Conservation (phyloP, 1,140 invertebrate species). For the Bilobella aurantiaca region DNA sequence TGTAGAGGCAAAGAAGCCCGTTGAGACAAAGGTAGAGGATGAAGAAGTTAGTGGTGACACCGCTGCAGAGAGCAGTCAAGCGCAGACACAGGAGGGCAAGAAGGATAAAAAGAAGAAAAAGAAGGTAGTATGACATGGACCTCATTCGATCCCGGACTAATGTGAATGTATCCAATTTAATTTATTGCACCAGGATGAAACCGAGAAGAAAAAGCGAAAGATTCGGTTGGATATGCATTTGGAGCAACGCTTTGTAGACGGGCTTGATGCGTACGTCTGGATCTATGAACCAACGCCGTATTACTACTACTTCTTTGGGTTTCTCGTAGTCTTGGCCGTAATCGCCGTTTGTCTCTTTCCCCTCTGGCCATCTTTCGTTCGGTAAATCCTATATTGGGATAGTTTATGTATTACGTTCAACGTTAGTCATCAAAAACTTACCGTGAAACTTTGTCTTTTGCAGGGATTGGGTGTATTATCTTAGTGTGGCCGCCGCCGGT, state of each 20-base stretch:
- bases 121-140: background rate
- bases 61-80: slow-evolving; percentile 46
- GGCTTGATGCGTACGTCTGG: slow-evolving; percentile 95
- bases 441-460: slow-evolving; percentile 25
- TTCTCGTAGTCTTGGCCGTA: slow-evolving; percentile 78
- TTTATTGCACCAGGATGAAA: slow-evolving; percentile 34
- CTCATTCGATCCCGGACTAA: too few relatives aligned
- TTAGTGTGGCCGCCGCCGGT: slow-evolving; percentile 84
- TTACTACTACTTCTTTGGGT: slow-evolving; percentile 91
- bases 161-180: background rate
- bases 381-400: slow-evolving; percentile 43
- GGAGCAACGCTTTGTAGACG: slow-evolving; percentile 86
- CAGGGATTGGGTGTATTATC: slow-evolving; percentile 88
- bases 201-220: slow-evolving; percentile 49
- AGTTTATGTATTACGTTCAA: slow-evolving; percentile 3
- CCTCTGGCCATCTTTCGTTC: slow-evolving; percentile 86
- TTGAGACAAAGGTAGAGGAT: slow-evolving; percentile 47
- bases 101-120: slow-evolving; percentile 34
- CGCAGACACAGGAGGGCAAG: slow-evolving; percentile 36
- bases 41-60: slow-evolving; percentile 44
- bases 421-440: background rate
- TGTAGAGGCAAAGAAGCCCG: slow-evolving; percentile 46
- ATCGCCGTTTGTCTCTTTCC: slow-evolving; percentile 96
- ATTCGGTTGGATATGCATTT: slow-evolving; percentile 89
- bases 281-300: slow-evolving; percentile 96